Percentiles rank a stretch among this genome's conserved stretches.
Evolutionary conservation across 1,140 invertebrate genomes (phyloP).

Genomic region (Mesaphorura yosii): DNA sequence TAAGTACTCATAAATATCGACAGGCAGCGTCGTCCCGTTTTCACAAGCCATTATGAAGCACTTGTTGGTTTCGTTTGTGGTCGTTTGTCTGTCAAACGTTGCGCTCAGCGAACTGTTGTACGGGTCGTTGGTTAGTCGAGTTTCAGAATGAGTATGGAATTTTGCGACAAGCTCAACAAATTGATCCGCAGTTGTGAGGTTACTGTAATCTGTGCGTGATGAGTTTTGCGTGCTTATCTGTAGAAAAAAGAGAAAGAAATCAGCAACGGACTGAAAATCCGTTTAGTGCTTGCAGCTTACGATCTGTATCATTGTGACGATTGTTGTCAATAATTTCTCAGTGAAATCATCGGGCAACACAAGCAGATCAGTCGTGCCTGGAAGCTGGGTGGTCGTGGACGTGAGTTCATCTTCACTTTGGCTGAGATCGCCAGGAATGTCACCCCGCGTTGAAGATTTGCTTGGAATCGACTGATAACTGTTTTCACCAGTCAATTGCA

Average conservation of each 20-base stretch:
- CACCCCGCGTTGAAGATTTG: slow-evolving; percentile 26
- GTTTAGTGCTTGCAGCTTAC: slow-evolving; percentile 5
- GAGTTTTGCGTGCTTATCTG: slow-evolving; percentile 25
- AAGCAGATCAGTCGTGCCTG: slow-evolving; percentile 15
- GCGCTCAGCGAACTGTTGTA: slow-evolving; percentile 24
- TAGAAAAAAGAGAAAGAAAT: slow-evolving; percentile 3
- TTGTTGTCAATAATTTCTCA: slow-evolving; percentile 23
- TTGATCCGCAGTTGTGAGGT: slow-evolving; percentile 17
- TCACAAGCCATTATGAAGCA: slow-evolving; percentile 26
- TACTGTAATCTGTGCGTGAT: slow-evolving; percentile 20
- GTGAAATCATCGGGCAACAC: slow-evolving; percentile 7
- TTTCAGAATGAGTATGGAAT: slow-evolving; percentile 21
- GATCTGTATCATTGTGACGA: slow-evolving; percentile 23
- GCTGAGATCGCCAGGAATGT: slow-evolving; percentile 23
- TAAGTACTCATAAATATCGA: slow-evolving; percentile 14
- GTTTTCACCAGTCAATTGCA: background rate
- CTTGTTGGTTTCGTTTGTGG: slow-evolving; percentile 22
- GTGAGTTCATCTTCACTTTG: slow-evolving; percentile 9
- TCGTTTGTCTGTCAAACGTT: slow-evolving; percentile 12
- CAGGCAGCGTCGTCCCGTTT: slow-evolving; percentile 20
- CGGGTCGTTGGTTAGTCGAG: slow-evolving; percentile 10
- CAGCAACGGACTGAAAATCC: slow-evolving; percentile 1
- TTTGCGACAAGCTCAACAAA: slow-evolving; percentile 26
- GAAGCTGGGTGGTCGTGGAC: slow-evolving; percentile 26
- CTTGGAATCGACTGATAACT: background rate